A percentile compares a stretch with the other conserved stretches of the same genome.
Evolutionary conservation across 2,888 invertebrate genomes (phyloP).

Genomic region (Cremastobaeus sp.): DNA sequence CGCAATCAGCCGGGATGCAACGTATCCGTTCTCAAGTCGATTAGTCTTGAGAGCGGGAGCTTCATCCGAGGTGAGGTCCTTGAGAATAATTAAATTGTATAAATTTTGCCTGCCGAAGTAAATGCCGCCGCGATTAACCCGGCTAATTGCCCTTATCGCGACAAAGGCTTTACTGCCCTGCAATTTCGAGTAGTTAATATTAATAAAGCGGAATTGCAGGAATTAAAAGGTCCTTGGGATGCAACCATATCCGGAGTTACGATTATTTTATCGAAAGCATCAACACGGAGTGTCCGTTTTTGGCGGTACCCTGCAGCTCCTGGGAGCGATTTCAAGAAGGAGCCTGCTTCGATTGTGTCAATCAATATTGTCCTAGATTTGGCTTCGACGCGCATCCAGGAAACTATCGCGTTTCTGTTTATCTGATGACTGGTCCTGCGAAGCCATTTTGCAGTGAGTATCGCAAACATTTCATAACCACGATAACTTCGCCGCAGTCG

Average conservation of each 20-base stretch:
- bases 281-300: slow-evolving; percentile 86
- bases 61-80: slow-evolving; percentile 80
- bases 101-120: not conserved
- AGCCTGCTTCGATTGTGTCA: slow-evolving; percentile 85
- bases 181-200: too few relatives aligned
- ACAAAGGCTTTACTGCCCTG: too few relatives aligned
- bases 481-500: too few relatives aligned
- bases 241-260: slow-evolving; percentile 92
- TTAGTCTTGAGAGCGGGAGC: slow-evolving; percentile 82
- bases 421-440: slow-evolving; percentile 84
- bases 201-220: slow-evolving; percentile 74
- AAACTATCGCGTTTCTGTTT: slow-evolving; percentile 80
- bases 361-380: slow-evolving; percentile 83
- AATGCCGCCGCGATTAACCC: not conserved
- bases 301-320: slow-evolving; percentile 87
- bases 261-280: slow-evolving; percentile 92
- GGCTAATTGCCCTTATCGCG: too few relatives aligned
- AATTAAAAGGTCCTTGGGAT: slow-evolving; percentile 86
- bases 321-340: slow-evolving; percentile 86
- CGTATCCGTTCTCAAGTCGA: slow-evolving; percentile 82
- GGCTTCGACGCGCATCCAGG: slow-evolving; percentile 82
- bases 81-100: too few relatives aligned
- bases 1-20: slow-evolving; percentile 86
- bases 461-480: not conserved
- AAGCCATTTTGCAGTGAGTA: slow-evolving; percentile 88